Evolutionary conservation across 2,113 vertebrate species (phyloP), one percentile per base, ranked within the genome.

Genomic region (Mola mola): DNA sequence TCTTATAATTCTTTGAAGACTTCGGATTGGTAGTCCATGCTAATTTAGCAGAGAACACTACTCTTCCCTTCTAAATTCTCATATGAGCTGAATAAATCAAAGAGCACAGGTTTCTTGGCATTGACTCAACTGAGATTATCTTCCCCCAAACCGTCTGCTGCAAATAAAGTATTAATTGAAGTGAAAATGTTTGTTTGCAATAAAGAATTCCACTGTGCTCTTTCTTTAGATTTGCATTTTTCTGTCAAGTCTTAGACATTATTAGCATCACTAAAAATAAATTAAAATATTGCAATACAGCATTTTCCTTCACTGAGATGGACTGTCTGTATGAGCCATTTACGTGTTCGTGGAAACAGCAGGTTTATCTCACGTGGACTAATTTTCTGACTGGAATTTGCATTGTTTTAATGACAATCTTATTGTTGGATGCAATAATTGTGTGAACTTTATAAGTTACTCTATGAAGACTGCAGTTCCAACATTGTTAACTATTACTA

Each of bases 1-100:
- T 8, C 11, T 34, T 34, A 13, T 34, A 11, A 5, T 8, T 34
- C 6, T 36, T 25, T 36, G 28, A 68, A 17, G 28, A 6, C 8
- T 29, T 29, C 28, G 8, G 5, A 8, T 29, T 41, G 29, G 28
- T 24, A 24, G 64, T 15, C 20, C 4, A 37, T 22, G 41, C n/a
- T 50, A 66, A 56, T 5, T 64, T 5, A 33, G 13, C 31, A 34
- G 63, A 17, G 22, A 64, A 29, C 7, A 15, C 40, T 15, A 43
- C 44, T 52, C 11, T 15, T 17, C 44, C 31, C n/a, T 28, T 25
- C 44, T 63, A 49, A 65, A 61, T 56, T 56, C 25, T 60, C 19
- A 6, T 26, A 38, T 41, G 42, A 72, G 37, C 22, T 22, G 43
- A 79, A 65, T 64, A 61, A 69, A 66, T 63, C 12, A 62, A 52